Conservation (phyloP, 2,113 vertebrate species). For the Calypte anna region DNA sequence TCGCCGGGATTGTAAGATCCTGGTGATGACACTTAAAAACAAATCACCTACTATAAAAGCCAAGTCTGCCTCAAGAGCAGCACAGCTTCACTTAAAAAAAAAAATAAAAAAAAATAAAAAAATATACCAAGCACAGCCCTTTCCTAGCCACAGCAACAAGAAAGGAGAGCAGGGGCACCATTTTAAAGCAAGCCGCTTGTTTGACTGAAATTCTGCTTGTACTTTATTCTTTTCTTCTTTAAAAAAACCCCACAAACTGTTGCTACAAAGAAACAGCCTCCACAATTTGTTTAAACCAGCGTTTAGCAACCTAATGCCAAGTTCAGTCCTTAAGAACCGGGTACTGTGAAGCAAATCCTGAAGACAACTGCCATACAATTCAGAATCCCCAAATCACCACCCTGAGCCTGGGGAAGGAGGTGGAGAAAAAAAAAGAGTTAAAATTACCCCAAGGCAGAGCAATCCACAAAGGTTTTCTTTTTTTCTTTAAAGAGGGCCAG, state of each 20-base stretch:
- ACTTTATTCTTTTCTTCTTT: neutral
- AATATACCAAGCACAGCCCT: neutral
- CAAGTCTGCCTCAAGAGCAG: neutral
- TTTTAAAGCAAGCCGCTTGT: neutral
- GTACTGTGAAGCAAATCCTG: neutral
- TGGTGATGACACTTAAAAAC: neutral
- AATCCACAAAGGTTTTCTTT: neutral
- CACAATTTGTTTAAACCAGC: neutral
- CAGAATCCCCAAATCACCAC: neutral
- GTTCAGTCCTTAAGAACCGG: neutral
- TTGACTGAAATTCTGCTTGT: accelerated
- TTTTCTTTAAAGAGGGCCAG: neutral
- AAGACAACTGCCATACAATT: no score
- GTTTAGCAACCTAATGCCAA: neutral
- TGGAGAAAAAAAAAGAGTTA: neutral
- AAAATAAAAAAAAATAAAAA: neutral
- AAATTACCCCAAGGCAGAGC: neutral
- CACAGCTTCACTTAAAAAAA: neutral
- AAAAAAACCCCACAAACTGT: neutral
- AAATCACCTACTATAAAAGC: neutral
- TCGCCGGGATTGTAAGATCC: neutral
- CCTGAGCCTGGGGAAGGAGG: accelerated
- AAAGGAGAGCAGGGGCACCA: neutral
- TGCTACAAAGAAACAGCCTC: neutral
- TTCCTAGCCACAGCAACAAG: no score